Evolutionary conservation across 2,888 invertebrate genomes (phyloP).

Genomic region (Heliconius ethilla): DNA sequence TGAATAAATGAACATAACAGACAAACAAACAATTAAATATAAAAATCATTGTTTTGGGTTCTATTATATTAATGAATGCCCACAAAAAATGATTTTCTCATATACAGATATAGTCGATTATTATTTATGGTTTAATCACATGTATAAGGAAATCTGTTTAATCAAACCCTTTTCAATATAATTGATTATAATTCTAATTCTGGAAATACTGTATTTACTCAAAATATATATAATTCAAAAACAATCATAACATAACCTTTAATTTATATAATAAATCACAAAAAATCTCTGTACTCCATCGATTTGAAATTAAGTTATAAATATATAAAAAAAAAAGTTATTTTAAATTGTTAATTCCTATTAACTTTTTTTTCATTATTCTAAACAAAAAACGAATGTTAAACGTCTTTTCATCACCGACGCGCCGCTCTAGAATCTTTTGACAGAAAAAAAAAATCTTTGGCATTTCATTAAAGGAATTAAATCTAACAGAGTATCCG

Average conservation of each 20-base stretch:
- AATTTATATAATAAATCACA: too few species aligned
- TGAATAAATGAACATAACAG: too few species aligned
- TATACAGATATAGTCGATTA: background rate
- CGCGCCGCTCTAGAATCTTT: background rate
- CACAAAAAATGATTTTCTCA: too few species aligned
- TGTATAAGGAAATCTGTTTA: background rate
- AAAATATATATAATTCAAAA: background rate
- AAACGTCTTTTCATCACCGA: background rate
- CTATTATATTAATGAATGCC: too few species aligned
- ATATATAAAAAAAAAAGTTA: too few species aligned
- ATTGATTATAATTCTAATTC: background rate
- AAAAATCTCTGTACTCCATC: too few species aligned
- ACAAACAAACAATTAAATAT: too few species aligned
- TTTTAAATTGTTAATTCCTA: too few species aligned
- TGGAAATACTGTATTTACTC: background rate
- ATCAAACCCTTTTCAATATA: background rate
- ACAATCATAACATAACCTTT: background rate
- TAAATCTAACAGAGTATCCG: conserved; percentile 3
- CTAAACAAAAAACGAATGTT: background rate
- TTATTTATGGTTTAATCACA: background rate
- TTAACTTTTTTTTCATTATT: background rate
- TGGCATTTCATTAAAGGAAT: conserved; percentile 2
- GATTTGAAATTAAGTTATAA: too few species aligned
- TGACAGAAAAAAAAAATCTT: background rate
- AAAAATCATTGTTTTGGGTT: too few species aligned